Evolutionary conservation across 2,888 invertebrate genomes (phyloP).

Genomic region (Calliopum simillimum): DNA sequence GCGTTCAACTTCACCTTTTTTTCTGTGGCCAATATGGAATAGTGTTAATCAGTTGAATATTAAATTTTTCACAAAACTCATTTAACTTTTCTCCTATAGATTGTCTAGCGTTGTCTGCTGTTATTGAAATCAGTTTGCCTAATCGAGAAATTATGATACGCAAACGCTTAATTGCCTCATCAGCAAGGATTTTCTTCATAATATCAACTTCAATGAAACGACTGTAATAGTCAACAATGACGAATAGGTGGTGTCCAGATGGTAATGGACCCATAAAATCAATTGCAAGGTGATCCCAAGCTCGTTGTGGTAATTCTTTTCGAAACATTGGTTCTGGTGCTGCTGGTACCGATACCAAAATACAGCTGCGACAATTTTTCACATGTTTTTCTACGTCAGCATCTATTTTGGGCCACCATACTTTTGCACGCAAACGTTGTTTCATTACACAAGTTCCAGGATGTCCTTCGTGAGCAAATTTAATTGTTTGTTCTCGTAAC

Average conservation of each 20-base stretch:
- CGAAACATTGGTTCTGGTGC: too few species aligned
- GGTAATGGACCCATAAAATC: conserved; percentile 50
- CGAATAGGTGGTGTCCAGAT: conserved; percentile 33
- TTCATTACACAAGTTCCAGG: conserved; percentile 4
- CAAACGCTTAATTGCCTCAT: conserved; percentile 25
- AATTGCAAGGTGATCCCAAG: conserved; percentile 46
- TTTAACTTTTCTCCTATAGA: conserved; percentile 9
- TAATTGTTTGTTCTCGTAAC: not conserved
- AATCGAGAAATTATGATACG: conserved; percentile 29
- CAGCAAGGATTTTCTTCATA: conserved; percentile 33
- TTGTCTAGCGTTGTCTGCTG: conserved; percentile 38
- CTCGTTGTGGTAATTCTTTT: too few species aligned
- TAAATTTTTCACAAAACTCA: too few species aligned
- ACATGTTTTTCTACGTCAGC: conserved; percentile 37
- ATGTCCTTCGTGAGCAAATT: not conserved
- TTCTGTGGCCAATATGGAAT: too few species aligned
- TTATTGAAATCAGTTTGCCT: conserved; percentile 26
- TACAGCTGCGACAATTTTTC: conserved; percentile 34
- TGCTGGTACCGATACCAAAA: conserved; percentile 32
- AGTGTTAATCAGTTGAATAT: too few species aligned
- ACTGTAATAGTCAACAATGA: conserved; percentile 37
- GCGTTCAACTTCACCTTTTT: too few species aligned
- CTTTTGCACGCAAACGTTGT: not conserved
- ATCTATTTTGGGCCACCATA: conserved; percentile 41
- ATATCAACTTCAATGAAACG: conserved; percentile 36